Evolutionary conservation across 92 coral and sea anemone species (phyloP), one percentile per base, ranked within the genome.

Genomic region (Epizoanthus ramosus): DNA sequence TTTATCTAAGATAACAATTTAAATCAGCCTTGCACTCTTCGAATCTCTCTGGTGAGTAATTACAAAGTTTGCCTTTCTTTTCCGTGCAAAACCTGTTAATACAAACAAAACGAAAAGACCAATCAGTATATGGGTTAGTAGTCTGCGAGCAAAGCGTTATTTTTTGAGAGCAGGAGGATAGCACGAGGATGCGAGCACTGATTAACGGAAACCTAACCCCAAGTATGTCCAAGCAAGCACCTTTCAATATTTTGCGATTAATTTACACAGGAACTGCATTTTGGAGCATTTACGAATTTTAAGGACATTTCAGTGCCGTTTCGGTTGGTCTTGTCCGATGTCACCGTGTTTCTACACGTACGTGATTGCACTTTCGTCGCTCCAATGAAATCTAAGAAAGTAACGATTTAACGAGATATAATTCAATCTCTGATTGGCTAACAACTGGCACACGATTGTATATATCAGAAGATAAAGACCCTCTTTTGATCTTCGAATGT

Each of bases 61-160:
- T n/a, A n/a, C n/a, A 64, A 64, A 64, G 69, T 64, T 64, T 64
- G 69, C 69, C 69, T 64, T 64, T 64, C 69, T 64, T 64, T 64
- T 64, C 35, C 35, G 69, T 64, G 69, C 69, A 8, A 64, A 64
- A 64, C 69, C 69, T 64, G 69, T 64, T 31, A 64, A 64, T 64
- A 64, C 35, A 64, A 64, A 64, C 68, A 63, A 63, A 63, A 63
- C 68, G 68, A 63, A 63, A 63, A 63, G 68, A 63, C 68, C 68
- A 63, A 31, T 63, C 68, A 63, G 68, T 31, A 63, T n/a, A n/a
- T 63, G 68, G 25, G 68, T 63, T 63, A 63, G 68, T 63, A 63
- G 68, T 63, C n/a, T 63, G 68, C 68, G 68, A 63, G 68, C n/a
- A 63, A 63, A 1, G 12, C 5, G 8, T 3, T 63, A n/a, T 63